Percentiles rank a stretch among this genome's conserved stretches.
Evolutionary conservation across 2,888 invertebrate species (phyloP).

Genomic region (Nephrocerus scutellatus): DNA sequence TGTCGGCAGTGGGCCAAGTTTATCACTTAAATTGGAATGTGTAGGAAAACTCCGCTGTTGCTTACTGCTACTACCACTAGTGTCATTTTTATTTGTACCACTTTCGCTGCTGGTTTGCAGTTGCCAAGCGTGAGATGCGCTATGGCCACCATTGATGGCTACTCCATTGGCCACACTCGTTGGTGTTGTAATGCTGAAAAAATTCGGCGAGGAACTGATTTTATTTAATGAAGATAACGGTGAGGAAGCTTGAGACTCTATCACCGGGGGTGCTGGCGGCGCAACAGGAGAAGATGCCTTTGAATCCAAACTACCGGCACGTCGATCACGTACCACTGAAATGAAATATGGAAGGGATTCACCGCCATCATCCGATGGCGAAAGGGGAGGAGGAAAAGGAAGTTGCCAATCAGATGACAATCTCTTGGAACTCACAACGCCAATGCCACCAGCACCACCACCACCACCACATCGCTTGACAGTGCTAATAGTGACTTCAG

Average conservation of each 20-base stretch:
- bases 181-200: slow-evolving; percentile 24
- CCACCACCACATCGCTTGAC: no score
- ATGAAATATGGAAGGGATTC: no score
- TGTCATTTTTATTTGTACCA: slow-evolving; percentile 10
- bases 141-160: not conserved
- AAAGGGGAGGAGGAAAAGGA: no score
- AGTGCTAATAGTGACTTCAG: no score
- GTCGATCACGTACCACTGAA: no score
- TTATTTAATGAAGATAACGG: slow-evolving; percentile 27
- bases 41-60: slow-evolving; percentile 38
- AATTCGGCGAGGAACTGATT: slow-evolving; percentile 39
- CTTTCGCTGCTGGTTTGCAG: slow-evolving; percentile 13
- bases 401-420: no score
- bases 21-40: slow-evolving; percentile 40
- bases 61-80: slow-evolving; percentile 20
- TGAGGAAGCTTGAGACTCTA: not conserved
- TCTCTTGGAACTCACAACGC: no score
- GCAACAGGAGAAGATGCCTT: no score
- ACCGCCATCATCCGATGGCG: no score
- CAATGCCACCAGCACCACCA: no score
- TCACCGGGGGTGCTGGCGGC: no score
- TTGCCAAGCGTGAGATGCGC: slow-evolving; percentile 15
- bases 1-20: slow-evolving; percentile 38
- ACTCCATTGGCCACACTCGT: slow-evolving; percentile 8
- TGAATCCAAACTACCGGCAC: no score